A percentile compares a stretch with the other conserved stretches of the same genome.
Conservation (phyloP, 2,888 invertebrate species). For the Notocelia uddmanniana region DNA sequence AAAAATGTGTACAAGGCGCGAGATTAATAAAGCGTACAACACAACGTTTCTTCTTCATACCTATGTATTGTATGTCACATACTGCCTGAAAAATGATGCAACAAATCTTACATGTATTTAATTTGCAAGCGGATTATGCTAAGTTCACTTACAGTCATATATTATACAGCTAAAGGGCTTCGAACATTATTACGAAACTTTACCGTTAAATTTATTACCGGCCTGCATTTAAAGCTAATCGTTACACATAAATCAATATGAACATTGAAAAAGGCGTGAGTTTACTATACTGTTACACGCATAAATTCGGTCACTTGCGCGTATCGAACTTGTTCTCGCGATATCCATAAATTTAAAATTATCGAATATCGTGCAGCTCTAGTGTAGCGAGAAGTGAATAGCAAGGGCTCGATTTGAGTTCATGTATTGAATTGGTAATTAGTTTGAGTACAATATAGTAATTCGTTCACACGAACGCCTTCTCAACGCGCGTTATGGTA, state of each 20-base stretch:
- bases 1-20: no score
- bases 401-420: slow-evolving; percentile 6
- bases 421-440: background rate
- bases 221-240: slow-evolving; percentile 18
- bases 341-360: slow-evolving; percentile 37
- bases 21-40: no score
- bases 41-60: no score
- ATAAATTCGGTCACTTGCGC: slow-evolving; percentile 24
- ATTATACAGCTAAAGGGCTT: slow-evolving; percentile 3
- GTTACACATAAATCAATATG: slow-evolving; percentile 23
- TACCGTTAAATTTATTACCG: slow-evolving; percentile 26
- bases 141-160: background rate
- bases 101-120: slow-evolving; percentile 13
- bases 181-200: slow-evolving; percentile 25
- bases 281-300: slow-evolving; percentile 22
- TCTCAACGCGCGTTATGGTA: background rate
- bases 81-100: background rate
- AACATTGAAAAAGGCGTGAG: slow-evolving; percentile 23
- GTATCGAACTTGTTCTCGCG: slow-evolving; percentile 42
- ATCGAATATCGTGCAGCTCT: slow-evolving; percentile 28
- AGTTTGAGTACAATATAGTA: no score
- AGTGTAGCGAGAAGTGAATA: slow-evolving; percentile 28
- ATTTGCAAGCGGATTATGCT: background rate
- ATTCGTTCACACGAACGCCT: background rate
- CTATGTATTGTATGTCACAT: no score